Conservation (phyloP, 2,797 vertebrate genomes). For the Parambassis ranga region DNA sequence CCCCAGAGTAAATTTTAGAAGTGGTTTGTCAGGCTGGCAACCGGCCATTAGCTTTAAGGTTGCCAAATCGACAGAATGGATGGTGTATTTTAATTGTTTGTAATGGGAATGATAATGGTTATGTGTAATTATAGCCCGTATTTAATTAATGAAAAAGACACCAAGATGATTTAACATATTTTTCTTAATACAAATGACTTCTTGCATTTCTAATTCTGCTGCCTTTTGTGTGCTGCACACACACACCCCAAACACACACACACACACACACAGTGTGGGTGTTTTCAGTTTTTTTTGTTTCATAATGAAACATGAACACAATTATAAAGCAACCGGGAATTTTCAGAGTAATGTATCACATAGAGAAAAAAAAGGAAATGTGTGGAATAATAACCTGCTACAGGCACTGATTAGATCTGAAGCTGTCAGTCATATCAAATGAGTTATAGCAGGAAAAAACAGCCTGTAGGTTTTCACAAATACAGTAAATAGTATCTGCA, state of each 20-base stretch:
- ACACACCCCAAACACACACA: neutral
- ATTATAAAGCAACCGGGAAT: neutral
- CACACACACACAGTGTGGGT: neutral
- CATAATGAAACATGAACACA: neutral
- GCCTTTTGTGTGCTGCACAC: neutral
- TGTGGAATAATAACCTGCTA: neutral
- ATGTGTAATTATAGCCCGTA: conserved; percentile 24
- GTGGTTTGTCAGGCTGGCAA: conserved; percentile 48
- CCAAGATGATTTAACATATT: conserved; percentile 35
- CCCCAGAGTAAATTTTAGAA: conserved; percentile 27
- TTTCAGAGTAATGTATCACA: neutral
- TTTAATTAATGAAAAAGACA: conserved; percentile 30
- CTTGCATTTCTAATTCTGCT: neutral
- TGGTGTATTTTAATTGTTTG: conserved; percentile 44
- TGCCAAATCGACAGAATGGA: conserved; percentile 53
- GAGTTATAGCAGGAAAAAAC: neutral
- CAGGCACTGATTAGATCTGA: neutral
- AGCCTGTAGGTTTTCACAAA: neutral
- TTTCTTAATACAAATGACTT: neutral
- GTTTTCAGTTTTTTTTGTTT: neutral
- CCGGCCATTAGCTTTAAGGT: conserved; percentile 23
- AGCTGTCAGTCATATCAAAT: neutral
- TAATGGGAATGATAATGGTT: conserved; percentile 11
- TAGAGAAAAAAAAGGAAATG: neutral
- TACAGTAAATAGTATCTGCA: neutral